These are phyloP conservation scores for Emys orbicularis DNA, from an alignment of 2,797 vertebrate species.

Conservation along the genomic window DNA sequence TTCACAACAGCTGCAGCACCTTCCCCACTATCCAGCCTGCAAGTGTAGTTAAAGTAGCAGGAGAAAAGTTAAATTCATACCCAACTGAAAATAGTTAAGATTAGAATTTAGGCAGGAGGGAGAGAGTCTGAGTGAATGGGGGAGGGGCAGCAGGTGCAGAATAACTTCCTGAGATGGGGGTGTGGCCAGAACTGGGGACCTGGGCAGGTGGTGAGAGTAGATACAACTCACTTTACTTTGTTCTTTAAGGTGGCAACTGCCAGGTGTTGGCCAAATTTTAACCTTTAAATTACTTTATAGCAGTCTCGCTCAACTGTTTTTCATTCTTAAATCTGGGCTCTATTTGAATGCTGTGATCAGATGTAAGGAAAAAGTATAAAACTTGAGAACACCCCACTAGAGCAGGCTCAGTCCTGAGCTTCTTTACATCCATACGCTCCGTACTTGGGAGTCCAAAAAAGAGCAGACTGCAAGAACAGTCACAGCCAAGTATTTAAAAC, in stretches of 20 bases:
- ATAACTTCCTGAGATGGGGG: neutral
- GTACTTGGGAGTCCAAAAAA: accelerated
- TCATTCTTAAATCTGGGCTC: neutral
- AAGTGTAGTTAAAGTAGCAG: neutral
- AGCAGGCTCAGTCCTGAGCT: neutral
- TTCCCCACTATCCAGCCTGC: accelerated
- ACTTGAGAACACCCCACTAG: accelerated
- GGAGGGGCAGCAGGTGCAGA: accelerated
- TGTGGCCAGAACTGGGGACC: accelerated
- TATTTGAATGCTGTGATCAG: accelerated
- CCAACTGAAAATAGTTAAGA: neutral
- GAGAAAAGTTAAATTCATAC: accelerated
- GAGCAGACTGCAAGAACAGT: neutral
- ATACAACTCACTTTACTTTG: neutral
- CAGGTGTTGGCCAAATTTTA: neutral
- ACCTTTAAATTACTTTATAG: neutral
- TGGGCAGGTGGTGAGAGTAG: neutral
- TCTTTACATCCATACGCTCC: neutral
- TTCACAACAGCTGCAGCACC: neutral
- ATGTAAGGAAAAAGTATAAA: accelerated
- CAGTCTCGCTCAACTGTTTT: accelerated
- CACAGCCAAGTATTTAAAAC: neutral
- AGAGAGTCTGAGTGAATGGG: accelerated
- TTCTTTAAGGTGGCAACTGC: neutral
- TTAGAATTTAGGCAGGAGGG: neutral